These are phyloP conservation scores for Tetraodon nigroviridis DNA, from an alignment of 2,113 vertebrate species.

Conservation along the genomic window DNA sequence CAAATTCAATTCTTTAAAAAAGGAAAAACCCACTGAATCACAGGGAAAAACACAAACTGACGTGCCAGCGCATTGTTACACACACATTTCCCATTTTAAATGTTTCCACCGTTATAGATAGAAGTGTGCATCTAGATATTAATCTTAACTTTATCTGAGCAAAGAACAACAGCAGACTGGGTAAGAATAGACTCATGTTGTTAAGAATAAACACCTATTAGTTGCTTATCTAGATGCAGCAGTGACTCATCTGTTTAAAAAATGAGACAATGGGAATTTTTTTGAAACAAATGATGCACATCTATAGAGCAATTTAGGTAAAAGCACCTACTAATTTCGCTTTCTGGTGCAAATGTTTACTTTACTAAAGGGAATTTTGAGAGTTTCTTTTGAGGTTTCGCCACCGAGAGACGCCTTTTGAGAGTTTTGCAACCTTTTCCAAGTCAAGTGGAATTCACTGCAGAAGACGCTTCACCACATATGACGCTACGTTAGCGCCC, in stretches of 20 bases:
- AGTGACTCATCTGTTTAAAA: background rate
- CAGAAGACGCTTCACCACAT: background rate
- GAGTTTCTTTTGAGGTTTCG: slow-evolving; percentile 4
- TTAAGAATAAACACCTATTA: background rate
- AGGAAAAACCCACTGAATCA: too few species aligned
- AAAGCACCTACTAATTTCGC: background rate
- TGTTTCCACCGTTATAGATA: background rate
- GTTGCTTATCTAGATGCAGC: background rate
- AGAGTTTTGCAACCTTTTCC: background rate
- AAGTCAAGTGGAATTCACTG: slow-evolving; percentile 7
- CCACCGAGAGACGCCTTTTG: background rate
- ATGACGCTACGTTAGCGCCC: slow-evolving; percentile 9
- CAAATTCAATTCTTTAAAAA: too few species aligned
- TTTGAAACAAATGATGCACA: background rate
- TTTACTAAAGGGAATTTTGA: slow-evolving; percentile 8
- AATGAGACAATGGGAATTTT: background rate
- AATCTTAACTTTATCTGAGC: background rate
- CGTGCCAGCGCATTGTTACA: background rate
- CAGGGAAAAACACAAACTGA: background rate
- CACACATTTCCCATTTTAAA: too few species aligned
- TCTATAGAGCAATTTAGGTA: background rate
- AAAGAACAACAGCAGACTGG: background rate
- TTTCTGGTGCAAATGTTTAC: background rate
- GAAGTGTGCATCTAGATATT: background rate
- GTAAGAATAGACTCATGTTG: background rate